Conservation (phyloP, 2,113 vertebrate genomes). For the Terrapene triunguis region DNA sequence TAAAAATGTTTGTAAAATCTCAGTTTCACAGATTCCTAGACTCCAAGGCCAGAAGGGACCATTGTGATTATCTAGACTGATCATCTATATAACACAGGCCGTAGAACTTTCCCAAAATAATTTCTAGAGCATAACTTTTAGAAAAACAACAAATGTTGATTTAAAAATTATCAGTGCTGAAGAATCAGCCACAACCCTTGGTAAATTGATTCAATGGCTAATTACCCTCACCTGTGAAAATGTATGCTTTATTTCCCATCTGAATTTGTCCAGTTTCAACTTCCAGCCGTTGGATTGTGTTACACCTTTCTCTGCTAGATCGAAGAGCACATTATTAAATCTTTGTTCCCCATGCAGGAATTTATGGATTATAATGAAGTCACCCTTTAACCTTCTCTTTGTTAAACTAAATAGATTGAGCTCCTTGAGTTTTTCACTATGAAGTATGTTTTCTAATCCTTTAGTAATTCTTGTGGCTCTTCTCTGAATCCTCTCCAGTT, state of each 20-base stretch:
- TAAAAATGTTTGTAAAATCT: background rate
- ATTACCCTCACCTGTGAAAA: background rate
- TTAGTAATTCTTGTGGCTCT: background rate
- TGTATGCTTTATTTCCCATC: background rate
- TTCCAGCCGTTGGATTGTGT: background rate
- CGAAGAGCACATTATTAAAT: background rate
- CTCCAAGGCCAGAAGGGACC: background rate
- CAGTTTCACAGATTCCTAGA: background rate
- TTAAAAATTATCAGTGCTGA: background rate
- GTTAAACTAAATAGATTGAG: background rate
- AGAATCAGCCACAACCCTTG: background rate
- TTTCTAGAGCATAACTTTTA: background rate
- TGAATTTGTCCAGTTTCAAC: background rate
- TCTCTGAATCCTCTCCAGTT: background rate
- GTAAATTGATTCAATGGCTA: background rate
- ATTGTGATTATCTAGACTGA: background rate
- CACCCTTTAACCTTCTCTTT: background rate
- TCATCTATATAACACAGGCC: background rate
- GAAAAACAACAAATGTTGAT: background rate
- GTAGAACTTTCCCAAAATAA: background rate
- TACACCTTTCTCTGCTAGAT: background rate
- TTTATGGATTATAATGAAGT: background rate
- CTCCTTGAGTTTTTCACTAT: background rate
- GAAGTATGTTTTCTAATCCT: background rate
- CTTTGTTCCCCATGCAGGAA: background rate